Conservation (phyloP, 2,888 invertebrate species). For the Rapana venosa region DNA sequence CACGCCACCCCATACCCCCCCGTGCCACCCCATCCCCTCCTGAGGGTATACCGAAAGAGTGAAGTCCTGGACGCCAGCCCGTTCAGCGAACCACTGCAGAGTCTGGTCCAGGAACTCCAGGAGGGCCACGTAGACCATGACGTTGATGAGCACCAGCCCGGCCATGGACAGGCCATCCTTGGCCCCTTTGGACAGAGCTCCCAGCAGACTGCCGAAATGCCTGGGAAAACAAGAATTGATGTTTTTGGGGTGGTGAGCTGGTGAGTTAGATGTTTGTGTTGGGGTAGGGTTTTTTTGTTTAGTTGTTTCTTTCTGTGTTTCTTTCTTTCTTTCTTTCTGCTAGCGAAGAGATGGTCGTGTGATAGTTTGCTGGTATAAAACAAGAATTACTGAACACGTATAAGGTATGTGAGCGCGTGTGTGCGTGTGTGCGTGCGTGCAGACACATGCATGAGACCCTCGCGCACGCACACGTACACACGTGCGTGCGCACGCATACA, state of each 20-base stretch:
- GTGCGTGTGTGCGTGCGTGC: not conserved
- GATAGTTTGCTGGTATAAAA: not conserved
- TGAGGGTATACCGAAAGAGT: constrained; percentile 29
- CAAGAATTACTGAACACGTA: not conserved
- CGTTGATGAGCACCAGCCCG: constrained; percentile 37
- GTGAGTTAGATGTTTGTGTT: not conserved
- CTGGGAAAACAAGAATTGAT: not conserved
- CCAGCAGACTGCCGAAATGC: not conserved
- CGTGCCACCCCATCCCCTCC: not conserved
- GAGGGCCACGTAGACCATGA: constrained; percentile 44
- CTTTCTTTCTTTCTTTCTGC: too few species aligned
- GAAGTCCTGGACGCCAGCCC: constrained; percentile 34
- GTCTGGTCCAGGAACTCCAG: constrained; percentile 45
- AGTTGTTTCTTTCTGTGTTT: too few species aligned
- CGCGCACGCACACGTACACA: constrained; percentile 5
- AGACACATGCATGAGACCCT: not conserved
- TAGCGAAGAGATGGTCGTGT: too few species aligned
- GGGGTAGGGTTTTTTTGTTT: too few species aligned
- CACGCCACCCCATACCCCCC: too few species aligned
- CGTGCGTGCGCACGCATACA: constrained; percentile 9
- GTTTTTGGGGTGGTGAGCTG: too few species aligned
- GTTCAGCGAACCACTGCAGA: constrained; percentile 48
- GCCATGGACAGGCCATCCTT: constrained; percentile 43
- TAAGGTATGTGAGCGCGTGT: too few species aligned
- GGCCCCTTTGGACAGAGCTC: constrained; percentile 46